Evolutionary conservation across 2,113 vertebrate genomes (phyloP).

Genomic region (Rhombomys opimus): DNA sequence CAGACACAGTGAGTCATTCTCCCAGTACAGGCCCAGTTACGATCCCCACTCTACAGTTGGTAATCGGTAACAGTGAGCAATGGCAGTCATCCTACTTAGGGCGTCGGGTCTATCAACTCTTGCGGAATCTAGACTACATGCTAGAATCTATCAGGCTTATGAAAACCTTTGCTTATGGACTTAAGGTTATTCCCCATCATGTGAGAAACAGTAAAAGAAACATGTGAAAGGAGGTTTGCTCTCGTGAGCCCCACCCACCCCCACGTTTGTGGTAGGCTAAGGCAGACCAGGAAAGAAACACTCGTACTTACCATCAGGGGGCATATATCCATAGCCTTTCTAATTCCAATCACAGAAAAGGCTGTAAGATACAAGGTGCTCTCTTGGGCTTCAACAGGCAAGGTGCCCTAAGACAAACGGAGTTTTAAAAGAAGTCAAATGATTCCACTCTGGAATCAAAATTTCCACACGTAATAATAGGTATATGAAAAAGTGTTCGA

Average conservation of each 20-base stretch:
- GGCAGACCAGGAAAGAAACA: background rate
- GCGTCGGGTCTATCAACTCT: background rate
- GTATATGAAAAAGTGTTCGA: background rate
- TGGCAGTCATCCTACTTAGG: background rate
- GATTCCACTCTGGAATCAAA: conserved; percentile 8
- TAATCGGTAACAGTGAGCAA: background rate
- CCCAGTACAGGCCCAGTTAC: background rate
- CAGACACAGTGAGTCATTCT: background rate
- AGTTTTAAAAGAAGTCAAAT: background rate
- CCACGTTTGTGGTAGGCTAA: background rate
- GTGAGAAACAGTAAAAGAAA: conserved; percentile 3
- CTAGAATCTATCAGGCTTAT: background rate
- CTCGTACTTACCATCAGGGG: conserved; percentile 85
- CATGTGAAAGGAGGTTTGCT: background rate
- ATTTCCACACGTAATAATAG: background rate
- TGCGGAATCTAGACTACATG: background rate
- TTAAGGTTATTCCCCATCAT: conserved; percentile 21
- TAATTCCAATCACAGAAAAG: conserved; percentile 91
- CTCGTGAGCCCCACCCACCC: background rate
- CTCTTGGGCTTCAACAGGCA: conserved; percentile 85
- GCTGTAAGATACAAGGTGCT: conserved; percentile 92
- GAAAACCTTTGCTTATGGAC: conserved; percentile 35
- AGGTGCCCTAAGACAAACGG: conserved; percentile 82
- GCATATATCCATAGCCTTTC: conserved; percentile 85
- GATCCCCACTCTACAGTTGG: background rate